Base-by-base conservation (phyloP, 2,888 invertebrate species). In the Cynaeus angustus region DNA sequence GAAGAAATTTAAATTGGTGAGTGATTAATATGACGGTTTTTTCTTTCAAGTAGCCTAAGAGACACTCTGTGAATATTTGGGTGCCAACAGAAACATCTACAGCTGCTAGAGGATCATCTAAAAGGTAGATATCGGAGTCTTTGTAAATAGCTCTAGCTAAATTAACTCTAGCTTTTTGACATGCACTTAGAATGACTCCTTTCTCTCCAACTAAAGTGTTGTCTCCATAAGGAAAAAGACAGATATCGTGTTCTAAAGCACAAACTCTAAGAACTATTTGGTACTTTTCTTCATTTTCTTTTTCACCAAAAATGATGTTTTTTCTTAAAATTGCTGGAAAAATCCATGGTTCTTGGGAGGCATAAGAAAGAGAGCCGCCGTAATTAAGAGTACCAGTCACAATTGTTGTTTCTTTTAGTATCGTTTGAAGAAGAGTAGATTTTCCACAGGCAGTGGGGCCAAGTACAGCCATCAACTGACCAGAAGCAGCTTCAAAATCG, bases 341-440 rank as follows among this genome's bases (percentile, higher is more conserved):
- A 0, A 92, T 83, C 95, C 95, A 96, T 0, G 95, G 91, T 76
- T 94, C 92, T 84, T 95, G 94, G 52, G 92, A 89, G 0, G 92
- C 91, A 81, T 93, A 95, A 0, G 91, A 87, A n/a, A 91, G 79
- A 1, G 84, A 85, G 3, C 94, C 94, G 0, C 87, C 87, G n/a
- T 92, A 83, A 1, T 87, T 83, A 55, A 93, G 80, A 0, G 86
- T 86, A 0, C 95, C 94, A 21, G 86, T 83, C 0, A 85, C 83
- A 3, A 90, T 85, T 0, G 89, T 88, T n/a, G 95, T 83, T 83
- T 96, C 95, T 9, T 91, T 90, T 72, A 95, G 86, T 10, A 95
- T 87, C 64, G 92, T 85, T 80, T 92, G 90, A 6, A 92, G 84
- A 6, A 92, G 80, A 0, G 91, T 90, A 55, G 89, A 89, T 88